Conservation (phyloP, 1,140 invertebrate genomes). For the Pantala flavescens region DNA sequence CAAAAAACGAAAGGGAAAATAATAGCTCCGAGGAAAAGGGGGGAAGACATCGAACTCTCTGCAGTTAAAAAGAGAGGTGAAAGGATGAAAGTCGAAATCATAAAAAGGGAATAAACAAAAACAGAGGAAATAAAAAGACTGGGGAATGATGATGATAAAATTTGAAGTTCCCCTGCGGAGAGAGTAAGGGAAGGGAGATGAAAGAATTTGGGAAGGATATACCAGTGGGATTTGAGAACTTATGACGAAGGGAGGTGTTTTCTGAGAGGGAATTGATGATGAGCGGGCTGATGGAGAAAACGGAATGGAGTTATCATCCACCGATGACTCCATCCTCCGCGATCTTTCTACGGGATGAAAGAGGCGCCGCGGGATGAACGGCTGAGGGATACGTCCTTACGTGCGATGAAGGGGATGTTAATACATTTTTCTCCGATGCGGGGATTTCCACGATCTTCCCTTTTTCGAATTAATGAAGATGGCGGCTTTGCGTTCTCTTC, state of each 20-base stretch:
- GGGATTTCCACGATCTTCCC: too few relatives aligned
- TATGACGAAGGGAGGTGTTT: background rate
- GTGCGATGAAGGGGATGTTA: too few relatives aligned
- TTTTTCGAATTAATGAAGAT: too few relatives aligned
- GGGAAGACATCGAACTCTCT: background rate
- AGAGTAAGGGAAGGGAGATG: background rate
- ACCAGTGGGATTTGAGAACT: background rate
- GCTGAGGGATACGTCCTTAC: too few relatives aligned
- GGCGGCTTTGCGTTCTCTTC: too few relatives aligned
- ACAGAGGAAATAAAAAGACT: background rate
- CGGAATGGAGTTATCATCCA: slow-evolving; percentile 3
- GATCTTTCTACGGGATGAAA: background rate
- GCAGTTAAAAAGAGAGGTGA: background rate
- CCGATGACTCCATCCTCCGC: background rate
- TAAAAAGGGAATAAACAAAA: background rate
- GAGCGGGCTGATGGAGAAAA: background rate
- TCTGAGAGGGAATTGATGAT: slow-evolving; percentile 1
- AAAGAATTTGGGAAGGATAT: background rate
- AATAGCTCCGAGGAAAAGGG: too few relatives aligned
- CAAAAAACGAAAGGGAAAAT: too few relatives aligned
- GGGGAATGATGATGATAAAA: slow-evolving; percentile 6
- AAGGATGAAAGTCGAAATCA: background rate
- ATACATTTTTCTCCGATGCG: too few relatives aligned
- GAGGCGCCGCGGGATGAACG: background rate
- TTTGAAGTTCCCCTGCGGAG: background rate